Evolutionary conservation across 2,888 invertebrate species (phyloP).

Genomic region (Meandrusa payeni): DNA sequence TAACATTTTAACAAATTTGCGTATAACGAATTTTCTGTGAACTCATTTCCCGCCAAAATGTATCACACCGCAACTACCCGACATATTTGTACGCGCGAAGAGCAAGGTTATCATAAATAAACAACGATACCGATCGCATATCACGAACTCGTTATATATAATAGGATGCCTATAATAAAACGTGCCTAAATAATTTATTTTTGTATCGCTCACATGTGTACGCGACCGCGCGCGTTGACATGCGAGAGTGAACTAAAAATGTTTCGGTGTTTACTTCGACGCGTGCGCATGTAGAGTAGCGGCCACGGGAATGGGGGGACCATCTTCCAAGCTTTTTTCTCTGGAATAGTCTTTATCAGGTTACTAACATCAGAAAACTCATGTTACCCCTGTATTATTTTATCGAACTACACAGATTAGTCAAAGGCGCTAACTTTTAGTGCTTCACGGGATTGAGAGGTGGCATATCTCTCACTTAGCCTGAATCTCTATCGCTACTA

Average conservation of each 20-base stretch:
- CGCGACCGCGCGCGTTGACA: slow-evolving; percentile 30
- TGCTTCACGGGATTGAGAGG: no score
- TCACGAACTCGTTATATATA: not conserved
- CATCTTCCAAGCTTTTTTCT: no score
- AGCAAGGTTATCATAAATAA: slow-evolving; percentile 15
- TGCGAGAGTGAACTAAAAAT: slow-evolving; percentile 38
- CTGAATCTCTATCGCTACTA: no score
- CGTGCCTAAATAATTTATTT: slow-evolving; percentile 22
- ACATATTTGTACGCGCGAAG: slow-evolving; percentile 13
- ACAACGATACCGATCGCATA: slow-evolving; percentile 2
- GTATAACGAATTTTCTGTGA: not conserved
- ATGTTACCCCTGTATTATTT: no score
- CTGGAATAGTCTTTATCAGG: no score
- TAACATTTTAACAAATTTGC: no score
- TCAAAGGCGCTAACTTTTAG: no score
- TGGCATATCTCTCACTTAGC: no score
- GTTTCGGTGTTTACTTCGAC: slow-evolving; percentile 26
- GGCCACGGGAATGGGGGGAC: no score
- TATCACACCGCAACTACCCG: not conserved
- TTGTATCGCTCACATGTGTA: slow-evolving; percentile 22
- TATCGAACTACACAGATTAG: no score
- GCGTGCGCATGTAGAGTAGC: slow-evolving; percentile 31
- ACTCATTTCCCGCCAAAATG: slow-evolving; percentile 10
- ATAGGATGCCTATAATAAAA: slow-evolving; percentile 6
- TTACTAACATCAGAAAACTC: no score